These are phyloP conservation scores for Eupithecia centaureata DNA, from an alignment of 2,888 invertebrate species.

Conservation along the genomic window DNA sequence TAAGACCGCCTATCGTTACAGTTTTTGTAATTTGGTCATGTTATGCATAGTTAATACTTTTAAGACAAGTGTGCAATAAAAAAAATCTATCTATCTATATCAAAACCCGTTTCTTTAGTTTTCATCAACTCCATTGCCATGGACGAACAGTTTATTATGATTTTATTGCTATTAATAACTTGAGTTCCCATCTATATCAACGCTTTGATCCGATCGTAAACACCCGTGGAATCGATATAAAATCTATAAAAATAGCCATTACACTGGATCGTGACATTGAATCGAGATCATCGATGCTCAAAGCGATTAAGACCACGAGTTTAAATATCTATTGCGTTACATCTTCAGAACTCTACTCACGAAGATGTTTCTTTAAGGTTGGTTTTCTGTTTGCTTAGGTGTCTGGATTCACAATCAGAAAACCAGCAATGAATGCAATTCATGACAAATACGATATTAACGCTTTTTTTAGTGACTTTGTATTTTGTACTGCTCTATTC, in stretches of 20 bases:
- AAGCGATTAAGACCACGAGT: slow-evolving; percentile 41
- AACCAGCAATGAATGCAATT: too few species aligned
- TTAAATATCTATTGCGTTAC: slow-evolving; percentile 35
- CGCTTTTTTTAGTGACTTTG: too few species aligned
- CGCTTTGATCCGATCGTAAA: slow-evolving; percentile 34
- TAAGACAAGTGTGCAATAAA: too few species aligned
- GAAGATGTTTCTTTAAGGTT: neutral
- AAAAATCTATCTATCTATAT: too few species aligned
- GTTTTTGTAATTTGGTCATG: too few species aligned
- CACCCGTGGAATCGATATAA: slow-evolving; percentile 44
- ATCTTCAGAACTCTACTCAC: neutral
- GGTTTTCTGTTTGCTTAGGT: too few species aligned
- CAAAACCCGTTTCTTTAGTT: neutral
- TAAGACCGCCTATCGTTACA: too few species aligned
- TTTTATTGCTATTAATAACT: slow-evolving; percentile 31
- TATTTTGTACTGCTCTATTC: too few species aligned
- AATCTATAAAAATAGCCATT: slow-evolving; percentile 45
- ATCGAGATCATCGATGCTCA: slow-evolving; percentile 41
- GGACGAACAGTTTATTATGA: slow-evolving; percentile 17
- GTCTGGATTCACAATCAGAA: too few species aligned
- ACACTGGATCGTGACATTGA: slow-evolving; percentile 47
- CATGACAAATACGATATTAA: too few species aligned
- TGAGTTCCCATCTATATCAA: slow-evolving; percentile 35
- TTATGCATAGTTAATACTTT: too few species aligned
- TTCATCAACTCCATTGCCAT: slow-evolving; percentile 12